These are phyloP conservation scores for Cepaea nemoralis DNA, from an alignment of 1,140 invertebrate genomes.

Conservation along the genomic window DNA sequence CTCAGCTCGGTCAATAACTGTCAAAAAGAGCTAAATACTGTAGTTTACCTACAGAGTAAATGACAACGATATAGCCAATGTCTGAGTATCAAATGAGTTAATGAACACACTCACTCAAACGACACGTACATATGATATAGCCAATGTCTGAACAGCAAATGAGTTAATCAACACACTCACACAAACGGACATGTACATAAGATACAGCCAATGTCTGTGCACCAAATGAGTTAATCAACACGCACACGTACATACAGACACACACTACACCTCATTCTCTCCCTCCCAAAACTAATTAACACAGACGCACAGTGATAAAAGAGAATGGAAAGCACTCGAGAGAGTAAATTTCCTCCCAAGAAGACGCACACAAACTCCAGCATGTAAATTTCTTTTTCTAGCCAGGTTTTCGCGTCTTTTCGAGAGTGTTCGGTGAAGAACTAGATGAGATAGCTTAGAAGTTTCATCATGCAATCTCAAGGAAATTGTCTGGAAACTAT, in stretches of 20 bases:
- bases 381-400: slow-evolving; percentile 34
- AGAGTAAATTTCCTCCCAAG: slow-evolving; percentile 32
- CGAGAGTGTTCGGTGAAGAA: background rate
- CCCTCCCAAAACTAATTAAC: slow-evolving; percentile 25
- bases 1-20: too few relatives aligned
- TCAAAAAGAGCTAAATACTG: too few relatives aligned
- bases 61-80: too few relatives aligned
- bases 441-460: slow-evolving; percentile 32
- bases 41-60: too few relatives aligned
- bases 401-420: background rate
- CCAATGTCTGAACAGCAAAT: too few relatives aligned
- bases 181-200: too few relatives aligned
- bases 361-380: slow-evolving; percentile 20
- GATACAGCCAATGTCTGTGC: too few relatives aligned
- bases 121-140: too few relatives aligned
- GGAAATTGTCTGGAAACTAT: slow-evolving; percentile 34
- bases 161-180: too few relatives aligned
- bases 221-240: too few relatives aligned
- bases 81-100: too few relatives aligned
- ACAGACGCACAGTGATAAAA: slow-evolving; percentile 25
- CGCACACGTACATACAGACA: background rate
- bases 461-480: slow-evolving; percentile 23
- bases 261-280: background rate
- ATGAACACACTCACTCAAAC: too few relatives aligned
- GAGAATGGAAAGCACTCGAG: background rate